A percentile compares a stretch with the other conserved stretches of the same genome.
phyloP scores from a whole-genome alignment of 2,113 vertebrate species.

The Boleophthalmus pectinirostris region DNA sequence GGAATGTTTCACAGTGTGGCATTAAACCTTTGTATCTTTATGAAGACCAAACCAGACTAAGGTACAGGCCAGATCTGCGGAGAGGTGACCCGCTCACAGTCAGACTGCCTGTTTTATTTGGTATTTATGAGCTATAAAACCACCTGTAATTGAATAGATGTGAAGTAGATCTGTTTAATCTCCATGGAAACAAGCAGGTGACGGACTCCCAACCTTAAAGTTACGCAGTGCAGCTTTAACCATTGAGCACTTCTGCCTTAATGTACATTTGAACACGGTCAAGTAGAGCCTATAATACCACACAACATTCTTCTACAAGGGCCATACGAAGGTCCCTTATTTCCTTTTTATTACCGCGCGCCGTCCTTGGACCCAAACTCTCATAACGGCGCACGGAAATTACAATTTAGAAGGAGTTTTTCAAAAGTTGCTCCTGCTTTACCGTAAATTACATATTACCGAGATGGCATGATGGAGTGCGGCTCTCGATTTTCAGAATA shows the following conservation, averaged over 20 bases:
- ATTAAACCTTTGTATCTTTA: too few species aligned
- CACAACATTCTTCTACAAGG: constrained; percentile 10
- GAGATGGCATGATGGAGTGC: constrained; percentile 58
- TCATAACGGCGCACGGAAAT: constrained; percentile 32
- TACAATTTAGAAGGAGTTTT: constrained; percentile 29
- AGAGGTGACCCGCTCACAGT: too few species aligned
- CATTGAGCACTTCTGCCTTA: not conserved
- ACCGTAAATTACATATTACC: constrained; percentile 52
- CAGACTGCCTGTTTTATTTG: too few species aligned
- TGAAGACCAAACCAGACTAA: too few species aligned
- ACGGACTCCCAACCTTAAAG: too few species aligned
- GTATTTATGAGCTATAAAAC: too few species aligned
- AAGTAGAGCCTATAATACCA: not conserved
- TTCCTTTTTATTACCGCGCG: constrained; percentile 19
- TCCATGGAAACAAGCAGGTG: too few species aligned
- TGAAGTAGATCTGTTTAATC: too few species aligned
- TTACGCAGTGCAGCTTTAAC: too few species aligned
- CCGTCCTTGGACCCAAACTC: constrained; percentile 16
- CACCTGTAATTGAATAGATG: too few species aligned
- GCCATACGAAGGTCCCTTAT: constrained; percentile 30
- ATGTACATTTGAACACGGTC: not conserved
- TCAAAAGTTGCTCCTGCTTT: constrained; percentile 38
- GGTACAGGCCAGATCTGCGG: too few species aligned
- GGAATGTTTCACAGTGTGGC: too few species aligned
- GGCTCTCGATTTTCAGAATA: constrained; percentile 65